Conservation (phyloP, 1,140 invertebrate species). For the Macrobrachium nipponense region DNA sequence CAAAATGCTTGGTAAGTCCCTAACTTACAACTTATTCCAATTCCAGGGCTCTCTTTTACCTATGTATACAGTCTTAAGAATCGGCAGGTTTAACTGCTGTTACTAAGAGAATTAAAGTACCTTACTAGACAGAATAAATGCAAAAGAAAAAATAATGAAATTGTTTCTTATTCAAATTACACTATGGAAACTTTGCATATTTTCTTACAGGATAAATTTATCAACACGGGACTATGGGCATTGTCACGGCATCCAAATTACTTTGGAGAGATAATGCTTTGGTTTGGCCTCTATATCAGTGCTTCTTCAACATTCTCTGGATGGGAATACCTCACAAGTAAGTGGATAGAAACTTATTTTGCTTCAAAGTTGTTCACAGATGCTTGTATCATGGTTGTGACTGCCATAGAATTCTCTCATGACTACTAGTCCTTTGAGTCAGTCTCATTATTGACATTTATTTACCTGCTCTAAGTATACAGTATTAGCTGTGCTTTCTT, state of each 20-base stretch:
- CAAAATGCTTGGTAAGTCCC: too few relatives aligned
- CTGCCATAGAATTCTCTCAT: background rate
- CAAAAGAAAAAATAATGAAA: background rate
- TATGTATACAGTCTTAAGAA: too few relatives aligned
- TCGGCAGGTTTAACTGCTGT: too few relatives aligned
- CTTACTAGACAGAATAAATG: background rate
- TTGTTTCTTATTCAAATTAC: conserved; percentile 18
- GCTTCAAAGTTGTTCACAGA: background rate
- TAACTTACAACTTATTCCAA: too few relatives aligned
- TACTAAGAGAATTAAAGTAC: too few relatives aligned
- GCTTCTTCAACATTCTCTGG: conserved; percentile 86
- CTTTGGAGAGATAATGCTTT: conserved; percentile 92
- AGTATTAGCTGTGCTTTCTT: too few relatives aligned
- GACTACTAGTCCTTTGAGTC: too few relatives aligned
- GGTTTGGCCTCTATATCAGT: conserved; percentile 94
- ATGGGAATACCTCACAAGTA: conserved; percentile 73
- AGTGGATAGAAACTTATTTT: background rate
- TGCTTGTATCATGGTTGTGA: background rate
- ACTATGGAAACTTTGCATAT: background rate
- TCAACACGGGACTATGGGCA: conserved; percentile 82
- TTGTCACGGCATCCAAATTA: conserved; percentile 94
- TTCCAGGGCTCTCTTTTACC: too few relatives aligned
- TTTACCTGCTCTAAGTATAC: too few relatives aligned
- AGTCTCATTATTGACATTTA: too few relatives aligned
- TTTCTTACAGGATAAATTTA: conserved; percentile 65